Evolutionary conservation across 2,113 vertebrate species (phyloP), one percentile per base, ranked within the genome.

Genomic region (Axis porcinus): DNA sequence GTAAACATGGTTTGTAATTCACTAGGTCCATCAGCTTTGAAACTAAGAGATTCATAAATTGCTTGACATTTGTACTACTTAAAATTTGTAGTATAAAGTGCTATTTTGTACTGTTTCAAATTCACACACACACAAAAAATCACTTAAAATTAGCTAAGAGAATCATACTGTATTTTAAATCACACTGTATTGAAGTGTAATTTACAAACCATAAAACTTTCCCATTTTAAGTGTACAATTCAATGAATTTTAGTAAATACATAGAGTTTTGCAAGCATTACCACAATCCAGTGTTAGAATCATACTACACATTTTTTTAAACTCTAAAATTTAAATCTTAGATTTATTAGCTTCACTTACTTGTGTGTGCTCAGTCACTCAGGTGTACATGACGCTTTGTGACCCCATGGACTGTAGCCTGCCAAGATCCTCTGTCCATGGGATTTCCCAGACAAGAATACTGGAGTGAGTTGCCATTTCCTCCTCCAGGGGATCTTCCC

Each of bases 61-160:
- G 84, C 40, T 36, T 4, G 19, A 19, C 30, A 89, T 50, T 47
- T 81, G 67, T 16, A 95, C 60, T 70, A 79, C 43, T 85, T 25
- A 81, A 36, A 67, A 74, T 47, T 74, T 84, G 93, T 74, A 94
- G 40, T 52, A 91, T 76, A 27, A 89, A 58, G 21, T 67, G 47
- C 21, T 89, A 79, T 82, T 86, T 86, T 94, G n/a, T 25, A 70
- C 19, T 89, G 50, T 81, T 85, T 74, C 58, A 62, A 86, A 92
- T 60, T 67, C 57, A 85, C 3, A 12, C 19, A 50, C 47, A 50
- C 12, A 50, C 47, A 50, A 76, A 67, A 81, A 27, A 81, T 40
- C 28, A 93, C 52, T 70, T 85, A 94, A 94, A 83, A 83, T 87
- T 91, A 78, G 62, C 83, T 83, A 43, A 86, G 33, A 96, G n/a